Conservation (phyloP, 1,140 invertebrate species). For the Holotrichia oblita region DNA sequence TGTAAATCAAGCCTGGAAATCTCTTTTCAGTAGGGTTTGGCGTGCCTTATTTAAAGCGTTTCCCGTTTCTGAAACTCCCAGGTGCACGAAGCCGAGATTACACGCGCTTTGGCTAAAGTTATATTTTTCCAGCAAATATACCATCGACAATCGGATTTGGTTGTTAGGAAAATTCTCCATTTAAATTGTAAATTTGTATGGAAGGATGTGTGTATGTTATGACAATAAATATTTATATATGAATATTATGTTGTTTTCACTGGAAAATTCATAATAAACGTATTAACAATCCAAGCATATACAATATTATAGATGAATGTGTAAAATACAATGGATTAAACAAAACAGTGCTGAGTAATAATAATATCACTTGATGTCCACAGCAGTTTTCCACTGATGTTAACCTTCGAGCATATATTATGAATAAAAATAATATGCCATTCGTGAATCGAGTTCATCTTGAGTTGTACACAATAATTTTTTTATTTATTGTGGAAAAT, state of each 20-base stretch:
- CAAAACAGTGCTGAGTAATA: background rate
- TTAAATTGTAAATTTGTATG: background rate
- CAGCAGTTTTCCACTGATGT: background rate
- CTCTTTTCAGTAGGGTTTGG: background rate
- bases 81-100: background rate
- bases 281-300: background rate
- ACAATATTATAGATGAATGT: too few species aligned
- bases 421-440: too few species aligned
- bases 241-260: background rate
- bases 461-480: background rate
- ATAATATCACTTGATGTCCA: background rate
- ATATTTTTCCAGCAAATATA: background rate
- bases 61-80: background rate
- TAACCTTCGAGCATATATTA: background rate
- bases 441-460: too few species aligned
- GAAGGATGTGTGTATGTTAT: too few species aligned
- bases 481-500: too few species aligned
- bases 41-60: conserved; percentile 3
- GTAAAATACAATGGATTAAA: too few species aligned
- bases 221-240: too few species aligned
- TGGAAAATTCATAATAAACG: background rate
- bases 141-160: background rate
- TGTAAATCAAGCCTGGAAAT: conserved; percentile 21
- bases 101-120: background rate
- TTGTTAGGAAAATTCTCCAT: too few species aligned